phyloP scores from a whole-genome alignment of 2,113 vertebrate genomes.

The Eubucco bourcierii region DNA sequence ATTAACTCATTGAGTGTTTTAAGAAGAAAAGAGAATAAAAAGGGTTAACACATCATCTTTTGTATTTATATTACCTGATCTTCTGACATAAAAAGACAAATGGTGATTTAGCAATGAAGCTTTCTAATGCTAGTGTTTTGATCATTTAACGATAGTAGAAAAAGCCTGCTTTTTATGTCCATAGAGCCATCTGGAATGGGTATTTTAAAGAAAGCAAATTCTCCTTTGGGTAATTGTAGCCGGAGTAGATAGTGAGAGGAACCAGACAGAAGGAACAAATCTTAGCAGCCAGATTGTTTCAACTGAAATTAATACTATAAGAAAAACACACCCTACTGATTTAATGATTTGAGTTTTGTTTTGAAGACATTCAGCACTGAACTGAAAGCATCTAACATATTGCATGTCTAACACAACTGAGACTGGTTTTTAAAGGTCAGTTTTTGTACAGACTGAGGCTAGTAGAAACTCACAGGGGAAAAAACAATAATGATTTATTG shows the following conservation, averaged over 20 bases:
- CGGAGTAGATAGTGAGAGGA: conserved; percentile 10
- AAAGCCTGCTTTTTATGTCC: background rate
- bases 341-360: background rate
- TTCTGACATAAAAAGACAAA: background rate
- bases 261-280: background rate
- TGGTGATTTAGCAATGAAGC: background rate
- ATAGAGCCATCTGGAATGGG: background rate
- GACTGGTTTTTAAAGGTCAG: background rate
- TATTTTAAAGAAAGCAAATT: conserved; percentile 9
- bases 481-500: background rate
- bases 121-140: background rate
- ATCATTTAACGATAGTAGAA: background rate
- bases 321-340: background rate
- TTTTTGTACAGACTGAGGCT: background rate
- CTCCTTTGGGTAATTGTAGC: background rate
- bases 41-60: background rate
- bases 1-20: background rate
- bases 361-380: background rate
- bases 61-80: background rate
- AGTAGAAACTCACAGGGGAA: background rate
- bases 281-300: conserved; percentile 14
- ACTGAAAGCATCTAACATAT: background rate
- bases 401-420: background rate
- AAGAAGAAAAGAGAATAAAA: background rate
- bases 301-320: background rate